These are phyloP conservation scores for Brachyhypopomus occidentalis DNA, from an alignment of 2,113 vertebrate genomes.

Conservation along the genomic window DNA sequence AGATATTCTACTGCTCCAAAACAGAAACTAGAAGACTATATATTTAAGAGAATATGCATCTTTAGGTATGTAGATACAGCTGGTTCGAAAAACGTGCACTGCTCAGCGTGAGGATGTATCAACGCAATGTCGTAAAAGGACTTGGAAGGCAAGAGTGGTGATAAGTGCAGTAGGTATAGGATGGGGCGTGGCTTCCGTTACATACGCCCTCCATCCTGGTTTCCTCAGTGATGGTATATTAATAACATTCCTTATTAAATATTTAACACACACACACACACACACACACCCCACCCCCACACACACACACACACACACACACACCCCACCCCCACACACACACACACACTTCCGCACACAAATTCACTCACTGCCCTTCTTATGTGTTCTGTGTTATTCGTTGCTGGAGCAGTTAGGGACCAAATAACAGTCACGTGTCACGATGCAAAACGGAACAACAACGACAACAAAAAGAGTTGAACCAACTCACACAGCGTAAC, in stretches of 20 bases:
- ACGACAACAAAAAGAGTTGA: background rate
- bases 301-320: background rate
- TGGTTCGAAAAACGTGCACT: background rate
- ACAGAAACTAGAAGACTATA: slow-evolving; percentile 2
- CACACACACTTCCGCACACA: background rate
- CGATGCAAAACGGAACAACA: background rate
- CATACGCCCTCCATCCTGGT: background rate
- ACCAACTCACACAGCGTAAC: background rate
- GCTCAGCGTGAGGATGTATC: background rate
- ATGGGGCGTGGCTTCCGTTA: slow-evolving; percentile 29
- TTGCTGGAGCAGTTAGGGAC: slow-evolving; percentile 23
- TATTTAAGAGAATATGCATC: background rate
- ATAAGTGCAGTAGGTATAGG: slow-evolving; percentile 9
- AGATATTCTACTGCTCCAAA: slow-evolving; percentile 24
- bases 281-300: background rate
- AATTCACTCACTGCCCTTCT: slow-evolving; percentile 17
- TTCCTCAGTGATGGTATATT: slow-evolving; percentile 16
- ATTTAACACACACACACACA: background rate
- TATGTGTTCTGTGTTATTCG: background rate
- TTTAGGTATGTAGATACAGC: background rate
- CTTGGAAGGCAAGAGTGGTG: background rate
- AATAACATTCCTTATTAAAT: slow-evolving; percentile 27
- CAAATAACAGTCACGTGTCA: slow-evolving; percentile 13
- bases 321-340: background rate
- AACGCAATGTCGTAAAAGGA: background rate